Percentiles rank a stretch among this genome's conserved stretches.
Conservation (phyloP, 2,113 vertebrate genomes). For the Calidris pugnax region DNA sequence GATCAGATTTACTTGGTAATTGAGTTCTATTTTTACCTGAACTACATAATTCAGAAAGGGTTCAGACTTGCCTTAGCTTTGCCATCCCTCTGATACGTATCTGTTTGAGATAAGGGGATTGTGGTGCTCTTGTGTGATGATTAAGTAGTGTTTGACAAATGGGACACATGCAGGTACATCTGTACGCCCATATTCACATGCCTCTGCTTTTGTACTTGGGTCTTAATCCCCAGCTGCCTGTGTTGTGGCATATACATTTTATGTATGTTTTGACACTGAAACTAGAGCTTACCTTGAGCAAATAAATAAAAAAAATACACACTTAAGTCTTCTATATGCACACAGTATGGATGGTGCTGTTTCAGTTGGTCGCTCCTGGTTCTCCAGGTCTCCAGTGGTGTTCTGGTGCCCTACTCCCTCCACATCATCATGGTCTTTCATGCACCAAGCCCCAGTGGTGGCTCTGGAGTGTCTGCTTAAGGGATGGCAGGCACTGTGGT, state of each 20-base stretch:
- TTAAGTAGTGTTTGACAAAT: neutral
- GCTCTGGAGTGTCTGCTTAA: neutral
- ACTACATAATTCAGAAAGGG: neutral
- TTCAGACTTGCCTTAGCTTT: neutral
- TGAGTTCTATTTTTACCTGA: neutral
- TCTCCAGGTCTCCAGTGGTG: neutral
- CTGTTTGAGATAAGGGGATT: neutral
- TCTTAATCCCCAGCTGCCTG: neutral
- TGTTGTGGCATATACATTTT: fast-evolving
- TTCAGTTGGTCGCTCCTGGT: neutral
- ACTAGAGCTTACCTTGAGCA: neutral
- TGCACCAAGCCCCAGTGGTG: neutral
- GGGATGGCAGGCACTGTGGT: fast-evolving
- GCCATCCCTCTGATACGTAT: fast-evolving
- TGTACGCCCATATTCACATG: neutral
- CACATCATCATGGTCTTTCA: neutral
- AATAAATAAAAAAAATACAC: fast-evolving
- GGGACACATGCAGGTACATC: neutral
- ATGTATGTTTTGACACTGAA: neutral
- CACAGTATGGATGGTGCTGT: fast-evolving
- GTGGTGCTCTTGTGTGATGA: neutral
- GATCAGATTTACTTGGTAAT: neutral
- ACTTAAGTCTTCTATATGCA: neutral
- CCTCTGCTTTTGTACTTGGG: neutral
- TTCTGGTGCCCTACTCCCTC: neutral